Evolutionary conservation across 2,888 invertebrate species (phyloP).

Genomic region (Heliconius ismenius): DNA sequence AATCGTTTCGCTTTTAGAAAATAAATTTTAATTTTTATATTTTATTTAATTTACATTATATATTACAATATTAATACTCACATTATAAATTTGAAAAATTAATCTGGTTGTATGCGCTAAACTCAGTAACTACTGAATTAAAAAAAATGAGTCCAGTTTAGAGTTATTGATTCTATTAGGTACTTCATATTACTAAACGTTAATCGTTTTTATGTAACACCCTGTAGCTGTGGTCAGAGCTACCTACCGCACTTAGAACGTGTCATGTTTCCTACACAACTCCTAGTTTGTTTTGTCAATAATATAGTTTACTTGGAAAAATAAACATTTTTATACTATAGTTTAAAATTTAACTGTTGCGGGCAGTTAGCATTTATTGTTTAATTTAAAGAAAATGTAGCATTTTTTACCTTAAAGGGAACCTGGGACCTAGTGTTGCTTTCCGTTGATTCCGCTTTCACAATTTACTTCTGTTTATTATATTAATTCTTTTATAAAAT

Average conservation of each 20-base stretch:
- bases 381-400: too few species aligned
- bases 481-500: neutral
- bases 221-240: neutral
- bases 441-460: too few species aligned
- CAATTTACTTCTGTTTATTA: too few species aligned
- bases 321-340: neutral
- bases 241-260: neutral
- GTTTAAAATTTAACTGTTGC: too few species aligned
- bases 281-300: neutral
- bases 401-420: too few species aligned
- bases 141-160: neutral
- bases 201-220: neutral
- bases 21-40: neutral
- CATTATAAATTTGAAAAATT: too few species aligned
- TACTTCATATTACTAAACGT: neutral
- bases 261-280: neutral
- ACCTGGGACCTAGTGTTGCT: too few species aligned
- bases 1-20: neutral
- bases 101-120: too few species aligned
- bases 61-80: too few species aligned
- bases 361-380: too few species aligned
- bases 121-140: too few species aligned
- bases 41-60: too few species aligned
- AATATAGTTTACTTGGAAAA: neutral
- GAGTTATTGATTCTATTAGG: neutral